These are phyloP conservation scores for Meiosimyza platycephala DNA, from an alignment of 2,888 invertebrate genomes.

Conservation along the genomic window DNA sequence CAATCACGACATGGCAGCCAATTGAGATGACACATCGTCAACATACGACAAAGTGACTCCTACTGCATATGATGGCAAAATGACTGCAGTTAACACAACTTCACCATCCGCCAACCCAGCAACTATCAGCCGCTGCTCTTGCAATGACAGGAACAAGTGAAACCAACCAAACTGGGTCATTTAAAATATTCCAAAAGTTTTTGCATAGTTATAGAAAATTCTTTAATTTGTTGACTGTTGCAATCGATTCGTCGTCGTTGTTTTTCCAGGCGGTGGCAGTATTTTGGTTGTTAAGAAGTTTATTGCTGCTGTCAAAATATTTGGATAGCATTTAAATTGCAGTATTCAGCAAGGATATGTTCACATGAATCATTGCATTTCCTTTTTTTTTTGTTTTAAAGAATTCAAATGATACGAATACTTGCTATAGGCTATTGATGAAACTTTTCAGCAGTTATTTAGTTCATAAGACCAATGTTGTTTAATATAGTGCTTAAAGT, in stretches of 20 bases:
- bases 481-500: no score
- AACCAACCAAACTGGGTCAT: slow-evolving; percentile 7
- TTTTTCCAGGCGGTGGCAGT: no score
- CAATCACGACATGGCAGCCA: slow-evolving; percentile 6
- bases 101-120: no score
- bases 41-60: not conserved
- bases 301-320: slow-evolving; percentile 10
- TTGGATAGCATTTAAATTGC: not conserved
- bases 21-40: slow-evolving; percentile 4
- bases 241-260: no score
- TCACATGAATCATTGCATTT: no score
- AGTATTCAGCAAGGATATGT: not conserved
- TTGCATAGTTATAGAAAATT: slow-evolving; percentile 10
- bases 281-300: not conserved
- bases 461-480: no score
- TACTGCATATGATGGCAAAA: no score
- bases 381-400: no score
- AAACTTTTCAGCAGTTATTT: no score
- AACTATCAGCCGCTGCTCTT: not conserved
- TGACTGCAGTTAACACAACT: no score
- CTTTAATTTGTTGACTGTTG: not conserved
- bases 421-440: no score
- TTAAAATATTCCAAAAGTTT: not conserved
- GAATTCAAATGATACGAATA: no score
- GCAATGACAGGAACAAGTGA: not conserved